Conservation (phyloP, 2,888 invertebrate species). For the Lepidonotus clava region DNA sequence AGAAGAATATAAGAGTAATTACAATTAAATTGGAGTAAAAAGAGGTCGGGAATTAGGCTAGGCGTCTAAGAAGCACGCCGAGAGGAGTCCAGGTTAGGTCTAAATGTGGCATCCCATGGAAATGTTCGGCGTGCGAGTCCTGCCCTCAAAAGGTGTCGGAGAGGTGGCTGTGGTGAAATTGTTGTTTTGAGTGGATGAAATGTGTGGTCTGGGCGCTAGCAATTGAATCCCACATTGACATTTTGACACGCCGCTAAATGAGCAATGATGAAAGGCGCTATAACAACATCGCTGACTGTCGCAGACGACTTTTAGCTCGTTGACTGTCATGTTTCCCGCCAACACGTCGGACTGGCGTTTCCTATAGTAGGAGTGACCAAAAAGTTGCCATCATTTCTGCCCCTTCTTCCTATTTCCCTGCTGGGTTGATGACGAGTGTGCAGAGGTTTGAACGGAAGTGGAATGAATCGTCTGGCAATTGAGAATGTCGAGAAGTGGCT, state of each 20-base stretch:
- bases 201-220: not conserved
- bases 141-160: not conserved
- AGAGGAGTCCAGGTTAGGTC: constrained; percentile 28
- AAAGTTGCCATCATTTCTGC: not conserved
- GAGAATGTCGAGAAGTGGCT: not conserved
- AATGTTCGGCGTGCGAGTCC: not conserved
- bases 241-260: not conserved
- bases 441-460: too few species aligned
- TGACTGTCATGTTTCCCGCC: too few species aligned
- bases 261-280: not conserved
- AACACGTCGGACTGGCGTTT: too few species aligned
- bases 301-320: not conserved
- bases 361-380: not conserved
- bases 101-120: not conserved
- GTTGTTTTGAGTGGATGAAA: not conserved
- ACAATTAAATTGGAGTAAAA: not conserved
- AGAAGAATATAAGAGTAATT: not conserved
- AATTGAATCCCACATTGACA: not conserved
- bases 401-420: not conserved
- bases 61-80: too few species aligned
- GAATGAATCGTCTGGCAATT: too few species aligned
- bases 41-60: not conserved
- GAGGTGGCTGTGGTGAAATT: not conserved
- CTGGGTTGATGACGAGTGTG: too few species aligned
- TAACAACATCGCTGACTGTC: not conserved